These are phyloP conservation scores for Penaeus japonicus DNA, from an alignment of 1,140 invertebrate genomes.

Conservation along the genomic window DNA sequence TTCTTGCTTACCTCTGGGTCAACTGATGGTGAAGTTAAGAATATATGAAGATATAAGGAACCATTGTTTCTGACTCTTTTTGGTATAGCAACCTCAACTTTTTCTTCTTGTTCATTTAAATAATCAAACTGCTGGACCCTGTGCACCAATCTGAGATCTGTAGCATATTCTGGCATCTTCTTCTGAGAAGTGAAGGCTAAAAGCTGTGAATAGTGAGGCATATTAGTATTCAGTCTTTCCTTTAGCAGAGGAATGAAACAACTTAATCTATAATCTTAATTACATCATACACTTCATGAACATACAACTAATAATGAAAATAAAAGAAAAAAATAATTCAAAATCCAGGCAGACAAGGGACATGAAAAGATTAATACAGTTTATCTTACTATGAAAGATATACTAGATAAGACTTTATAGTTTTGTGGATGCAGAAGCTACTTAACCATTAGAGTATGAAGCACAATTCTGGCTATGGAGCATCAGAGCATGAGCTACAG, in stretches of 20 bases:
- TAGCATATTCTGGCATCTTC: slow-evolving; percentile 26
- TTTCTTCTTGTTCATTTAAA: slow-evolving; percentile 66
- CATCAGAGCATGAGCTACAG: no score
- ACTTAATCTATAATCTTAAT: no score
- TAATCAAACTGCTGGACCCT: slow-evolving; percentile 31
- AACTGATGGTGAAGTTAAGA: slow-evolving; percentile 50
- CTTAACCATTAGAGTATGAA: no score
- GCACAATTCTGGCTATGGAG: no score
- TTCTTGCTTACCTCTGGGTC: slow-evolving; percentile 14
- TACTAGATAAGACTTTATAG: no score
- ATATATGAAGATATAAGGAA: slow-evolving; percentile 73
- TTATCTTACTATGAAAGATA: no score
- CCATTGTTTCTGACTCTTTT: slow-evolving; percentile 78
- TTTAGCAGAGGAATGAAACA: slow-evolving; percentile 37
- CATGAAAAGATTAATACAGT: no score
- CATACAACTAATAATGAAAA: no score
- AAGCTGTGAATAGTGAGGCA: slow-evolving; percentile 60
- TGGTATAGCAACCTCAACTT: slow-evolving; percentile 71
- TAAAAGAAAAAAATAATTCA: no score
- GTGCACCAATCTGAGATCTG: slow-evolving; percentile 3
- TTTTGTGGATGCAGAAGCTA: no score
- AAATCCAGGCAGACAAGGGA: no score
- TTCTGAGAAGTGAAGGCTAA: slow-evolving; percentile 34
- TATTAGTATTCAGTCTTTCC: slow-evolving; percentile 69
- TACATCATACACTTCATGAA: no score